These are phyloP conservation scores for Blera fallax DNA, from an alignment of 2,888 invertebrate genomes.

Conservation along the genomic window DNA sequence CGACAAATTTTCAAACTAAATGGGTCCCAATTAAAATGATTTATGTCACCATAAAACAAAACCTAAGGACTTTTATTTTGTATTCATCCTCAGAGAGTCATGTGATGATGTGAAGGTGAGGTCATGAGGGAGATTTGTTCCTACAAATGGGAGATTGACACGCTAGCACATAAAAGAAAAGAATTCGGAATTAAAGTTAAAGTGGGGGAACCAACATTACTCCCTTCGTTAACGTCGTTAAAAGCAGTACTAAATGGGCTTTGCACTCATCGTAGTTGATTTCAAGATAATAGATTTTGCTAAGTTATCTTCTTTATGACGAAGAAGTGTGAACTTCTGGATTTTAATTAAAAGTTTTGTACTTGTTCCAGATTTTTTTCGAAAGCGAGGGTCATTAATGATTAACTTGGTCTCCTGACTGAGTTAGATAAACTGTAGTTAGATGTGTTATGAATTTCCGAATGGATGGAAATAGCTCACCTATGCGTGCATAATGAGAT, in stretches of 20 bases:
- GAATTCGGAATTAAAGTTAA: neutral
- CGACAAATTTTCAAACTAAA: neutral
- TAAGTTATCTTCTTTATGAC: neutral
- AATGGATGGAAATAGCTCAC: neutral
- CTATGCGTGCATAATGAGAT: neutral
- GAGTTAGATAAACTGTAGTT: neutral
- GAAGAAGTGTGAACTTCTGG: neutral
- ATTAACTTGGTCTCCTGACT: neutral
- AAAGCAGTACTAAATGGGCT: neutral
- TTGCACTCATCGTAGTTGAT: neutral
- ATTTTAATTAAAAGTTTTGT: neutral
- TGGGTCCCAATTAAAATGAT: conserved; percentile 27
- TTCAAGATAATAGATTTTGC: neutral
- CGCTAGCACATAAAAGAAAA: neutral
- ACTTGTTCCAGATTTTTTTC: neutral
- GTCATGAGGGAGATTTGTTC: conserved; percentile 10
- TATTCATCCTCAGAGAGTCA: neutral
- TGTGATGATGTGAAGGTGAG: conserved; percentile 7
- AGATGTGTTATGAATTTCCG: neutral
- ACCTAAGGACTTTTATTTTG: neutral
- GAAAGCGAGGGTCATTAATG: neutral
- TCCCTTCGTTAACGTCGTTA: neutral
- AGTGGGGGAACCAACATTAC: neutral
- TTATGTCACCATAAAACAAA: conserved; percentile 26
- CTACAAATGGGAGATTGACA: conserved; percentile 15